These are phyloP conservation scores for Rhabdomys dilectus DNA, from an alignment of 2,113 vertebrate genomes.

Conservation along the genomic window DNA sequence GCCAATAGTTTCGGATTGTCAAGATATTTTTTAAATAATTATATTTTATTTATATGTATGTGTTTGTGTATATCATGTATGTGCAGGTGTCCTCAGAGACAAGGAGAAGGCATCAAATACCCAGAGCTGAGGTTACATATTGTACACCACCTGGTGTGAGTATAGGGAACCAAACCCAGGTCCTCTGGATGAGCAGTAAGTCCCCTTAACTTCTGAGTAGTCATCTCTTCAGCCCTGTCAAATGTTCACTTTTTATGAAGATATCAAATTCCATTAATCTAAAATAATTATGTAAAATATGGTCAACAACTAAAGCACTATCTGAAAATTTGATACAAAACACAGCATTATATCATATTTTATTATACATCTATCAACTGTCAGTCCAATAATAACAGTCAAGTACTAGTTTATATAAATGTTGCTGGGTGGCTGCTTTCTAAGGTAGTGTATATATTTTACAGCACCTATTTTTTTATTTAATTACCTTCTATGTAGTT, in stretches of 20 bases:
- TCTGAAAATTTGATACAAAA: slow-evolving; percentile 32
- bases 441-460: slow-evolving; percentile 30
- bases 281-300: slow-evolving; percentile 52
- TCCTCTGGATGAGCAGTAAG: not conserved
- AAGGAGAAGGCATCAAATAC: not conserved
- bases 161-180: not conserved
- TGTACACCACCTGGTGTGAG: not conserved
- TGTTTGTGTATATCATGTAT: not conserved
- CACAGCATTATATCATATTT: slow-evolving; percentile 1
- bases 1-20: slow-evolving; percentile 39
- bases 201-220: not conserved
- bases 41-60: not conserved
- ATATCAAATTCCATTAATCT: slow-evolving; percentile 44
- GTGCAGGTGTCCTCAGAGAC: not conserved
- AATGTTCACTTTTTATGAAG: slow-evolving; percentile 37
- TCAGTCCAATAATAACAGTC: not conserved
- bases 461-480: slow-evolving; percentile 11
- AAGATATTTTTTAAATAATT: not conserved
- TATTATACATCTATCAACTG: not conserved
- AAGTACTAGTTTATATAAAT: slow-evolving; percentile 46
- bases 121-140: not conserved
- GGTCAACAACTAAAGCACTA: slow-evolving; percentile 38
- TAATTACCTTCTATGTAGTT: slow-evolving; percentile 35
- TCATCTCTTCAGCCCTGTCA: not conserved
- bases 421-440: slow-evolving; percentile 17